Base-by-base conservation (phyloP, 2,797 vertebrate species). In the Karalla daura region DNA sequence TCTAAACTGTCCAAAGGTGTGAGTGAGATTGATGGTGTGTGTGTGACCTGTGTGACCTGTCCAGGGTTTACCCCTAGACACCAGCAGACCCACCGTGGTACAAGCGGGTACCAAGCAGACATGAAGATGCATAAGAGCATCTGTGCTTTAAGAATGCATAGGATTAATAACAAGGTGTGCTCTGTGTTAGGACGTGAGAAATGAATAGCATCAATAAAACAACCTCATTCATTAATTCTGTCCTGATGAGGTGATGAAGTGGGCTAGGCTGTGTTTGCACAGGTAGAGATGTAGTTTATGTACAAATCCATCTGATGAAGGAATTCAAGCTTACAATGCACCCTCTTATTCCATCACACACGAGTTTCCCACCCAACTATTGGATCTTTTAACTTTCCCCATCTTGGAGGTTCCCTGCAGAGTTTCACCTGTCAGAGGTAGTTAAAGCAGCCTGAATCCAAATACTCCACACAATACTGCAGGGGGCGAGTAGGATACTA, bases 91-190 rank as follows among this genome's bases (percentile, higher is more conserved):
- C n/a, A n/a, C n/a, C n/a, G n/a, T n/a, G n/a, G n/a, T n/a, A n/a
- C n/a, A n/a, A n/a, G n/a, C n/a, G n/a, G n/a, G n/a, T n/a, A n/a
- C n/a, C n/a, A n/a, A n/a, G n/a, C n/a, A n/a, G n/a, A n/a, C n/a
- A n/a, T n/a, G n/a, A n/a, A n/a, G n/a, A n/a, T n/a, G n/a, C 54
- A 63, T 53, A 62, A 61, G 51, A 59, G 59, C 36, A 60, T 25
- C 43, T 61, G 7, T 52, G 21, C 32, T 81, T 80, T 72, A 86
- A 88, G 85, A 69, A 91, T 90, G 74, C 51, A 88, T 61, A 21
- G 25, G 53, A 55, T 83, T 77, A 86, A 88, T 87, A 64, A 49
- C 61, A 81, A 76, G 76, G 63, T 70, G 51, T 47, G 28, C 41
- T 53, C 47, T 70, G 68, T 62, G 79, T 76, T 77, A 78, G 53